Base-by-base conservation (phyloP, 2,888 invertebrate species). In the Eilema caniola region DNA sequence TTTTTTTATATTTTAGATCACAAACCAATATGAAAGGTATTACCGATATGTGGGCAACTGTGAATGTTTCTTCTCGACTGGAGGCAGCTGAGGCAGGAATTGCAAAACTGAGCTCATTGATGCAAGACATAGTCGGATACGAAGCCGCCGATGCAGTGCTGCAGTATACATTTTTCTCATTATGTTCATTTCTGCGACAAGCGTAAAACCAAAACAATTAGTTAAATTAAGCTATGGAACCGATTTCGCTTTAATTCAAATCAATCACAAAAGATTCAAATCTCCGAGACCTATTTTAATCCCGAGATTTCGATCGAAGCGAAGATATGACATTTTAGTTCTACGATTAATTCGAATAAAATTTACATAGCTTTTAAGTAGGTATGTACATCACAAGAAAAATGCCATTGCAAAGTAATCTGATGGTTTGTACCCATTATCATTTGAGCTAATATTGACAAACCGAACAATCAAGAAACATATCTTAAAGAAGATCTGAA, bases 1-100 rank as follows among this genome's bases (percentile, higher is more conserved):
- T 14, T 2, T 10, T 61, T 28, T 64, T 53, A 10, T 0, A 53
- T 66, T 59, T 25, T 41, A 95, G 95, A 76, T 94, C 95, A 1
- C 93, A 93, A 83, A 89, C 91, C 1, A 94, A 94, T 71, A 69
- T 93, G 16, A 94, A 93, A 80, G 94, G 96, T 0, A 90, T 96
- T 24, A 93, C 96, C 20, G 97, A 97, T 72, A 96, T 97, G 96
- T 97, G 97, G 96, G 96, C 96, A 73, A 95, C 96, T 24, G 88
- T 97, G 67, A 96, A 96, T 77, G 92, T 97, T 0, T 95, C 95
- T 0, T 97, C 97, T 75, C 94, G 97, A 53, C 86, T 97, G 73
- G 97, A 97, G 63, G 96, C 96, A 0, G 95, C 95, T 12, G 97
- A 97, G 83, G 89, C 92, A 41, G 96, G 96, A 28, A 95, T 97